Evolutionary conservation across 2,888 invertebrate species (phyloP).

Genomic region (Magallana nippona): DNA sequence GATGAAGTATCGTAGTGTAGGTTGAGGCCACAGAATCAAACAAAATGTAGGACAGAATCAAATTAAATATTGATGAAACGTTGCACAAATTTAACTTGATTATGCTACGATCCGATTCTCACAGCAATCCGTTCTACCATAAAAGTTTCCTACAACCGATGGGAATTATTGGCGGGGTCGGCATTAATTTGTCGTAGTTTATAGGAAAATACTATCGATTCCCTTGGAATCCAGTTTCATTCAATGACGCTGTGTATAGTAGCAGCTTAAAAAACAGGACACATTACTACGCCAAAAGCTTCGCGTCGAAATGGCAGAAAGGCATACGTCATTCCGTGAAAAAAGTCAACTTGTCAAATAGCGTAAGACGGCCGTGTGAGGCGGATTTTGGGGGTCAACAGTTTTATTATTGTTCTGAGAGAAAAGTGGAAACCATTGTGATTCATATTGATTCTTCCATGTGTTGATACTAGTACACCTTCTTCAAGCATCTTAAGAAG

Average conservation of each 20-base stretch:
- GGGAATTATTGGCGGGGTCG: neutral
- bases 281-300: neutral
- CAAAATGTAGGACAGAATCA: neutral
- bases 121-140: neutral
- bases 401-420: too few relatives aligned
- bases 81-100: constrained; percentile 23
- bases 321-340: too few relatives aligned
- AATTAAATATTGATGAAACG: constrained; percentile 24
- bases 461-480: too few relatives aligned
- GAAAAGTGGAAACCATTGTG: too few relatives aligned
- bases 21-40: neutral
- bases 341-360: too few relatives aligned
- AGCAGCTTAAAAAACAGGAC: neutral
- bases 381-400: too few relatives aligned
- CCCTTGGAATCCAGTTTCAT: neutral
- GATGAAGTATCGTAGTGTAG: neutral
- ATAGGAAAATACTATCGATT: neutral
- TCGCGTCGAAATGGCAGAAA: too few relatives aligned
- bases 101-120: constrained; percentile 1
- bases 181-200: constrained; percentile 29
- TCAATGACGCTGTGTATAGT: neutral
- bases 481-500: too few relatives aligned
- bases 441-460: too few relatives aligned
- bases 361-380: too few relatives aligned
- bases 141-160: neutral